Evolutionary conservation across 2,888 invertebrate genomes (phyloP).

Genomic region (Cephalotes varians): DNA sequence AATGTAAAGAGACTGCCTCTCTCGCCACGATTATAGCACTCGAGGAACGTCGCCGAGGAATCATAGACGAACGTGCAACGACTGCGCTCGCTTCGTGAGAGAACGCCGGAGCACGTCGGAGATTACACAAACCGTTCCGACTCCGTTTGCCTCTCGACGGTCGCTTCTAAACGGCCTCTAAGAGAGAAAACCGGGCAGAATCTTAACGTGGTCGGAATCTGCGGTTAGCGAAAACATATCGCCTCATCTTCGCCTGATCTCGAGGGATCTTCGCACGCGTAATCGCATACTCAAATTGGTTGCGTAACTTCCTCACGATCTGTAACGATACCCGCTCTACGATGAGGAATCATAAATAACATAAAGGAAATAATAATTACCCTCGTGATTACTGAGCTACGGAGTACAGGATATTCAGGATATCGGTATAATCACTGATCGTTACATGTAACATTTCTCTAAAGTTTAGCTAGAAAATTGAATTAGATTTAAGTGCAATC

Average conservation of each 20-base stretch:
- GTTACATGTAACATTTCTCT: not conserved
- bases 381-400: not conserved
- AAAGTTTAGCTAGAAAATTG: not conserved
- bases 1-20: constrained; percentile 24
- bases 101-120: constrained; percentile 61
- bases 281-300: constrained; percentile 8
- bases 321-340: constrained; percentile 15
- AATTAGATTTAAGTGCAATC: not conserved
- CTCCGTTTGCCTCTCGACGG: constrained; percentile 15
- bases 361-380: not conserved
- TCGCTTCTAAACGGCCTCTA: constrained; percentile 32
- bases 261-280: not conserved
- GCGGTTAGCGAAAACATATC: not conserved
- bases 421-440: not conserved
- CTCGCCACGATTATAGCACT: constrained; percentile 71
- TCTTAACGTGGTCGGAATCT: not conserved
- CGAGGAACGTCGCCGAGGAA: constrained; percentile 73
- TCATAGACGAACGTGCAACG: constrained; percentile 73
- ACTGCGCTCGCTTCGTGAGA: constrained; percentile 65
- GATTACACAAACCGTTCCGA: constrained; percentile 34
- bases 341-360: constrained; percentile 1
- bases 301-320: constrained; percentile 2
- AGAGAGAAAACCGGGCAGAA: not conserved
- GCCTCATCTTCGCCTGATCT: not conserved
- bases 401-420: not conserved